Percentiles rank a stretch among this genome's conserved stretches.
Evolutionary conservation across 2,113 vertebrate genomes (phyloP).

Genomic region (Heterochromis multidens): DNA sequence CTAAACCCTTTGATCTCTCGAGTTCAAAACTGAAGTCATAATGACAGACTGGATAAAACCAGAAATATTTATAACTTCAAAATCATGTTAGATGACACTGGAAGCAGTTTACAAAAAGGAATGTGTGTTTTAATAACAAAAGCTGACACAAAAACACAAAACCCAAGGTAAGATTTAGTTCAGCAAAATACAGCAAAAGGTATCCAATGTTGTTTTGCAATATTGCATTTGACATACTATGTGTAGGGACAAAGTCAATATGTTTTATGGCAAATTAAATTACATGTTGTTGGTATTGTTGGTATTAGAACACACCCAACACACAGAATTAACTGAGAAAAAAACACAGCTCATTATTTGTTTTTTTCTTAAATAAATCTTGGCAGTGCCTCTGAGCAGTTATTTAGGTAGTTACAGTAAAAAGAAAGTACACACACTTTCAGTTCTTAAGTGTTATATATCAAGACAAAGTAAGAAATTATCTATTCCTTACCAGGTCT

Average conservation of each 20-base stretch:
- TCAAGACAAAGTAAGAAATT: too few species aligned
- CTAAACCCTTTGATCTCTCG: not conserved
- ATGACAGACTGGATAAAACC: not conserved
- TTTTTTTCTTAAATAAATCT: too few species aligned
- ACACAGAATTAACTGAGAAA: not conserved
- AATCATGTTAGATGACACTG: not conserved
- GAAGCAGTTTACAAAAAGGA: not conserved
- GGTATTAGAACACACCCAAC: not conserved
- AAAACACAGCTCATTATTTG: not conserved
- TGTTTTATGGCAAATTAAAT: not conserved
- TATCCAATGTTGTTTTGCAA: not conserved
- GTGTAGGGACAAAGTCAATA: not conserved
- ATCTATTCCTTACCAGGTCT: too few species aligned
- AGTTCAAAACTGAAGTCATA: not conserved
- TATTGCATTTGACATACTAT: not conserved
- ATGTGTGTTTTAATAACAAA: not conserved
- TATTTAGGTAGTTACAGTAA: too few species aligned
- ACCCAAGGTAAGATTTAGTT: not conserved
- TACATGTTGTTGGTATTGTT: not conserved
- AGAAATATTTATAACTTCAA: not conserved
- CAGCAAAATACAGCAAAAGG: not conserved
- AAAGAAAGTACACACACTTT: too few species aligned
- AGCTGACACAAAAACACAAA: not conserved
- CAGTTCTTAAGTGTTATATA: too few species aligned
- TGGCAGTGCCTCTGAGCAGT: too few species aligned